phyloP scores from a whole-genome alignment of 64 coral and sea anemone species.

The Exaiptasia diaphana region DNA sequence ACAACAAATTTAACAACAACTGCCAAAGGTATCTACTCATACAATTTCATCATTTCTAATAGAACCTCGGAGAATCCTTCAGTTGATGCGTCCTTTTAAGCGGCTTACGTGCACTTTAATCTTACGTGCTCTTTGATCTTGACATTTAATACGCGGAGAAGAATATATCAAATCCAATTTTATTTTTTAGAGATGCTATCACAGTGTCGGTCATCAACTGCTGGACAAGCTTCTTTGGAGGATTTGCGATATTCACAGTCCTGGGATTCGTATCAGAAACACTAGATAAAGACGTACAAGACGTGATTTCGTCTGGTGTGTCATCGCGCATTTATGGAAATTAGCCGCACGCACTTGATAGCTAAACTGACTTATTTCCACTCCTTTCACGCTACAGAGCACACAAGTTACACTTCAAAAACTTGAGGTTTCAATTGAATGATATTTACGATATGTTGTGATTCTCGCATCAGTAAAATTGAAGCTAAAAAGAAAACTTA shows the following conservation, averaged over 20 bases:
- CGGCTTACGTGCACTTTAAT: not conserved
- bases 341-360: no score
- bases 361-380: no score
- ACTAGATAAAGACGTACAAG: constrained; percentile 34
- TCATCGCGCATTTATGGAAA: not conserved
- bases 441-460: no score
- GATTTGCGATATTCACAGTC: constrained; percentile 72
- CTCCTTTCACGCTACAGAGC: no score
- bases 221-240: constrained; percentile 64
- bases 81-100: not conserved
- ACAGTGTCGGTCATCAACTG: constrained; percentile 61
- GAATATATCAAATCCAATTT: not conserved
- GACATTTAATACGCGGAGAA: not conserved
- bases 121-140: not conserved
- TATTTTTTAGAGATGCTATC: constrained; percentile 24
- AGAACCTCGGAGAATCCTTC: no score
- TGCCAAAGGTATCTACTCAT: constrained; percentile 89
- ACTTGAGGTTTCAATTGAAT: no score
- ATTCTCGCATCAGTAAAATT: no score
- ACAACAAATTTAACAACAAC: constrained; percentile 71
- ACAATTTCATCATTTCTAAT: no score
- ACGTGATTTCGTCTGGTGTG: constrained; percentile 77
- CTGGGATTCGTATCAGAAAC: constrained; percentile 70
- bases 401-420: no score
- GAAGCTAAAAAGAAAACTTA: no score